phyloP scores from a whole-genome alignment of 2,888 invertebrate species.

The Pterostichus niger region DNA sequence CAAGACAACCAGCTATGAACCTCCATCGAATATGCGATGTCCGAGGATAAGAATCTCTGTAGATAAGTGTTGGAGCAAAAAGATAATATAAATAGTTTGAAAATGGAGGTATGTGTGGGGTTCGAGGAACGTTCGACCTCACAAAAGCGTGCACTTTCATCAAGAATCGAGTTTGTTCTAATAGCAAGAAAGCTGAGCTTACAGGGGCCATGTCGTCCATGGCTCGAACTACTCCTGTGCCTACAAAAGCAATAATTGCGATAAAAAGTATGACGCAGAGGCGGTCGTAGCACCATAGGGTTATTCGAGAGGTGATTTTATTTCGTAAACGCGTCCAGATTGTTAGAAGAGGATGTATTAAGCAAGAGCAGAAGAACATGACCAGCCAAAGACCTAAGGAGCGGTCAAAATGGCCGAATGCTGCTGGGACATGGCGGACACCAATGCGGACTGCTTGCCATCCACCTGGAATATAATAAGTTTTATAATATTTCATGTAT shows the following conservation, averaged over 20 bases:
- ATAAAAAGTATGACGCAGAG: neutral
- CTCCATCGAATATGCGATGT: constrained; percentile 86
- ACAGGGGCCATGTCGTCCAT: constrained; percentile 12
- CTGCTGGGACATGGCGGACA: constrained; percentile 15
- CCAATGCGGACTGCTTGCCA: constrained; percentile 70
- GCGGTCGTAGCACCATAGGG: neutral
- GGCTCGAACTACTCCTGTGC: neutral
- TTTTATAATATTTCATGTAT: no score
- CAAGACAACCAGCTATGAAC: constrained; percentile 83
- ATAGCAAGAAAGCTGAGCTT: constrained; percentile 25
- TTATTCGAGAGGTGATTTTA: neutral
- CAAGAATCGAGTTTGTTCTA: constrained; percentile 82
- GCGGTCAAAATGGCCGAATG: constrained; percentile 35
- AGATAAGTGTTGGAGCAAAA: constrained; percentile 90
- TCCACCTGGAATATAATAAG: constrained; percentile 22
- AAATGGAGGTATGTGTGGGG: constrained; percentile 81
- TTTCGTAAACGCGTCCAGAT: constrained; percentile 11
- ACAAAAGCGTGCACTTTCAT: constrained; percentile 92
- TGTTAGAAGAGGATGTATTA: constrained; percentile 9
- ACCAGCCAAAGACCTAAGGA: constrained; percentile 29
- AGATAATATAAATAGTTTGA: constrained; percentile 88
- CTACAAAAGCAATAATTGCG: neutral
- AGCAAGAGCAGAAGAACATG: constrained; percentile 16
- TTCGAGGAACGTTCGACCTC: constrained; percentile 80
- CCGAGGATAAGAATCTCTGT: constrained; percentile 89